phyloP scores from a whole-genome alignment of 2,113 vertebrate species.

The Speoplatyrhinus poulsoni region DNA sequence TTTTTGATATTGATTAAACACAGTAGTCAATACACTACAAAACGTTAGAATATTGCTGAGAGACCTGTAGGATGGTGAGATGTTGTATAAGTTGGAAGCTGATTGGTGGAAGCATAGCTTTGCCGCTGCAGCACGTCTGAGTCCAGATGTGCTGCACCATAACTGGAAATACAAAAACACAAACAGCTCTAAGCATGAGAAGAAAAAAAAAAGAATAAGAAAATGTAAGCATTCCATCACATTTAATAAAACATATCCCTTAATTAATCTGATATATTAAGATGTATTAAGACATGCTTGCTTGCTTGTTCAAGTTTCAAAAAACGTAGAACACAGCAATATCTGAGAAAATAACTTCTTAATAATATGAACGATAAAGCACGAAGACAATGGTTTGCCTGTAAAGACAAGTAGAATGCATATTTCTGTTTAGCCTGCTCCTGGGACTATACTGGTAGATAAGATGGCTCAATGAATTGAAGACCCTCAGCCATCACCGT shows the following conservation, averaged over 20 bases:
- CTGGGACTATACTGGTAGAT: background rate
- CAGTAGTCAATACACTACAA: background rate
- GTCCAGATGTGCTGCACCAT: slow-evolving; percentile 91
- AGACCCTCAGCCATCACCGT: background rate
- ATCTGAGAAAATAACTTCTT: background rate
- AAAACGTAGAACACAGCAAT: background rate
- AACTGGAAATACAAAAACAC: slow-evolving; percentile 83
- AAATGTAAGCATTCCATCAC: background rate
- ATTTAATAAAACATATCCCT: too few species aligned
- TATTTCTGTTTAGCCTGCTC: background rate
- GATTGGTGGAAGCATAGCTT: slow-evolving; percentile 86
- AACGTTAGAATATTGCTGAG: slow-evolving; percentile 3
- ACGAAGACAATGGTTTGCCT: background rate
- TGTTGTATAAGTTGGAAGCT: slow-evolving; percentile 87
- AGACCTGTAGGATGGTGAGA: slow-evolving; percentile 89
- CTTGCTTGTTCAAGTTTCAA: background rate
- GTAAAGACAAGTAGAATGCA: background rate
- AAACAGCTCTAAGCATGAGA: background rate
- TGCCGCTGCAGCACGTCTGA: slow-evolving; percentile 91
- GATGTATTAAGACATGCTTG: background rate
- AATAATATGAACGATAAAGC: background rate
- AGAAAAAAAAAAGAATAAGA: background rate
- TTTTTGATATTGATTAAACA: background rate
- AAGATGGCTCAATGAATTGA: background rate
- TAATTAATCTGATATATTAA: background rate